These are phyloP conservation scores for Polylopha cassiicola DNA, from an alignment of 2,888 invertebrate species.

Conservation along the genomic window DNA sequence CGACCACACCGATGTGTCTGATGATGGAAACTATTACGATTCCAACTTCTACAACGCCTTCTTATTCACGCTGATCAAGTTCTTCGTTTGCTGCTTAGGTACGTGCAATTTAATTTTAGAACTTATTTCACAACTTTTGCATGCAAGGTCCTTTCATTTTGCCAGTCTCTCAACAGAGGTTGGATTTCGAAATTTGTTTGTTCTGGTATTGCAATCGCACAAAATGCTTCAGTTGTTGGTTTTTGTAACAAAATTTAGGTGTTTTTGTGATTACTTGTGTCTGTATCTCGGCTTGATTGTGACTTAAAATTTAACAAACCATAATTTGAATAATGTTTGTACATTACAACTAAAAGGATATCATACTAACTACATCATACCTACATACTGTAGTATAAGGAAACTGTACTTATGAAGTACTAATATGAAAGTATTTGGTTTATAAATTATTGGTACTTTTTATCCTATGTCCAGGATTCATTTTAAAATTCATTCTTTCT, in stretches of 20 bases:
- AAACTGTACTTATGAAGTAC: no score
- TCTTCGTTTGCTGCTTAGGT: slow-evolving; percentile 82
- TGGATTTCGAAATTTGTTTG: slow-evolving; percentile 18
- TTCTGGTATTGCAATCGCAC: slow-evolving; percentile 5
- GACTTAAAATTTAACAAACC: no score
- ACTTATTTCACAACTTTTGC: slow-evolving; percentile 23
- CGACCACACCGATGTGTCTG: slow-evolving; percentile 54
- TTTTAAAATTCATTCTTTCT: no score
- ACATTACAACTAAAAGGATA: no score
- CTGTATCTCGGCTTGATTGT: no score
- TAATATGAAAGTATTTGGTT: no score
- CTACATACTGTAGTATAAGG: no score
- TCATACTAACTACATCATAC: no score
- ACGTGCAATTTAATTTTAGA: slow-evolving; percentile 29
- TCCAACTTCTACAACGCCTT: slow-evolving; percentile 78
- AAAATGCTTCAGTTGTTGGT: slow-evolving; percentile 6
- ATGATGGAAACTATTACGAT: slow-evolving; percentile 70
- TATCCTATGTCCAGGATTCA: no score
- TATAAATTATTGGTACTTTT: no score
- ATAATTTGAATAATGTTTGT: no score
- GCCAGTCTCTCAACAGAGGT: slow-evolving; percentile 23
- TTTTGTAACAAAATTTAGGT: slow-evolving; percentile 11
- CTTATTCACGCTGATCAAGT: slow-evolving; percentile 79
- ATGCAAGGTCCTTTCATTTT: slow-evolving; percentile 36
- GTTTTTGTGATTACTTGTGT: no score